Percentiles rank a stretch among this genome's conserved stretches.
Conservation (phyloP, 2,113 vertebrate species). For the Sinocyclocheilus anophthalmus region DNA sequence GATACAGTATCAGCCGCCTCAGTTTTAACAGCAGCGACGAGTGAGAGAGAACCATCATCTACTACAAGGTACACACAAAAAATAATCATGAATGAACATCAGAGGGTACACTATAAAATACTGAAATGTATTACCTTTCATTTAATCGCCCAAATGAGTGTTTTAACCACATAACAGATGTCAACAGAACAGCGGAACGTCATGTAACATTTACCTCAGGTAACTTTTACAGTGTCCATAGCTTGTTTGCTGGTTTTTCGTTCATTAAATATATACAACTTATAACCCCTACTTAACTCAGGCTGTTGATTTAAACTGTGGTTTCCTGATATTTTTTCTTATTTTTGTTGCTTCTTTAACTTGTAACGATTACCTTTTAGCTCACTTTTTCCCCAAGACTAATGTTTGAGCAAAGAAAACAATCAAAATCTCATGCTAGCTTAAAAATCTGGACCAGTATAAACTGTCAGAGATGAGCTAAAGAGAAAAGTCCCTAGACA, state of each 20-base stretch:
- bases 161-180: background rate
- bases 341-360: background rate
- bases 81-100: background rate
- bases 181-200: background rate
- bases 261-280: background rate
- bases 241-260: background rate
- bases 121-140: background rate
- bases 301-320: conserved; percentile 19
- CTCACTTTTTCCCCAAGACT: background rate
- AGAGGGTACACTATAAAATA: background rate
- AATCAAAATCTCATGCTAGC: background rate
- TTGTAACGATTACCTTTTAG: background rate
- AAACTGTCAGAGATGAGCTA: conserved; percentile 12
- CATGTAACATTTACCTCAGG: background rate
- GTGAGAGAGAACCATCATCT: background rate
- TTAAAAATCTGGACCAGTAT: background rate
- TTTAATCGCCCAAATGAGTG: background rate
- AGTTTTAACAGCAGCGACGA: background rate
- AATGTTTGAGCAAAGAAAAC: conserved; percentile 22
- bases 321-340: conserved; percentile 7
- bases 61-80: background rate
- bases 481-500: background rate
- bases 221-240: background rate
- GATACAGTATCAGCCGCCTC: background rate
- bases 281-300: background rate